A percentile compares a stretch with the other conserved stretches of the same genome.
Evolutionary conservation across 35 echinoderm and acorn worm genomes (phyloP).

Genomic region (Apostichopus parvimensis): DNA sequence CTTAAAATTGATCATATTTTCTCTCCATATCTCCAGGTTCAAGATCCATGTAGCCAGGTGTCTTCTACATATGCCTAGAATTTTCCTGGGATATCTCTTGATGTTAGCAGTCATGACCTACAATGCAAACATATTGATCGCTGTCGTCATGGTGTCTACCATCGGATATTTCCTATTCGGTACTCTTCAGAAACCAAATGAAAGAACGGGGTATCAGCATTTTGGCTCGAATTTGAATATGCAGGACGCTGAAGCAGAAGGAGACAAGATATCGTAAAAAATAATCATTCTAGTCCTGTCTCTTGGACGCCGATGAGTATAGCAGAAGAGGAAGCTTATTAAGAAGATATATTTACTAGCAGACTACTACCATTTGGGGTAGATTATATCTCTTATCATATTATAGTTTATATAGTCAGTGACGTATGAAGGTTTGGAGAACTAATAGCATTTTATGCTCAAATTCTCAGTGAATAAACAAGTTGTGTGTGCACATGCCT

Average conservation of each 20-base stretch:
- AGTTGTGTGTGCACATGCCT: too few relatives aligned
- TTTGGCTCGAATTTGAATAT: background rate
- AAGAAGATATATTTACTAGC: too few relatives aligned
- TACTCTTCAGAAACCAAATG: background rate
- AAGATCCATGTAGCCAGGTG: constrained; percentile 17
- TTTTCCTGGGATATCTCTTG: constrained; percentile 58
- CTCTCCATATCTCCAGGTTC: background rate
- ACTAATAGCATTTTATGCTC: too few relatives aligned
- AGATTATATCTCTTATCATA: too few relatives aligned
- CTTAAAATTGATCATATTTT: too few relatives aligned
- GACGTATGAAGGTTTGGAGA: too few relatives aligned
- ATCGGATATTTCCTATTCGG: constrained; percentile 56
- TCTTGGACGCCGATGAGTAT: too few relatives aligned
- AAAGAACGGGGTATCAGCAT: background rate
- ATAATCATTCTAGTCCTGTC: background rate
- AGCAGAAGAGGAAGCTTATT: too few relatives aligned
- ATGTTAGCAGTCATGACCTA: constrained; percentile 62
- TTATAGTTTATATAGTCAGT: too few relatives aligned
- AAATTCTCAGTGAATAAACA: too few relatives aligned
- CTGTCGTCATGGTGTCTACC: constrained; percentile 27
- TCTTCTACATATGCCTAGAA: background rate
- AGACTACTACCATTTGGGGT: too few relatives aligned
- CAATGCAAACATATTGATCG: constrained; percentile 39
- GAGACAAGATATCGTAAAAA: background rate
- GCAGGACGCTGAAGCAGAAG: background rate